Evolutionary conservation across 2,888 invertebrate genomes (phyloP), one percentile per base, ranked within the genome.

Genomic region (Diaphora mendica): DNA sequence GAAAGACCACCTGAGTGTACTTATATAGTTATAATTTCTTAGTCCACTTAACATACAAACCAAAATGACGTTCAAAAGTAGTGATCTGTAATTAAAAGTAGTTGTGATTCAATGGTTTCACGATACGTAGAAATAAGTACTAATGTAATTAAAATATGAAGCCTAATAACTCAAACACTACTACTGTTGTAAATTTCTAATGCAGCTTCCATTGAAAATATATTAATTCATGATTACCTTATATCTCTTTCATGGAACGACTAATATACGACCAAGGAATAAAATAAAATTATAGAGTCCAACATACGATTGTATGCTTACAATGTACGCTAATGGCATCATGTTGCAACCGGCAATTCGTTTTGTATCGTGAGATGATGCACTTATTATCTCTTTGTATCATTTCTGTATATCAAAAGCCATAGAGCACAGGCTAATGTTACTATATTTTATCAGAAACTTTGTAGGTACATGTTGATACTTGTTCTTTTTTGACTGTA

Each of bases 311-410:
- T 39, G 39, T 39, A 39, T 35, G 23, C 65, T 39, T 65, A 65
- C 65, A 65, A 35, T 65, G 65, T 65, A 65, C 9, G 33, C 20
- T 65, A 65, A 65, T 65, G 20, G 64, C 64, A 65, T 65, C 26
- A 33, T 33, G 20, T 33, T 65, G 39, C 39, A 65, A 65, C 39
- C n/a, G 23, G 23, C n/a, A 39, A 65, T 65, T 39, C 65, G 39
- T 65, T 65, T 65, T 39, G 39, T 39, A 65, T 39, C 39, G 17
- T 62, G 30, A 30, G 62, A 62, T 30, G 8, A 62, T 62, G 62
- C 62, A 30, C 62, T 62, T 62, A 62, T 62, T 30, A 17, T 17
- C 2, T 13, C 15, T 62, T 62, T n/a, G 59, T 59, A 15, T 59
- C 30, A 26, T 26, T 62, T 15, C 62, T 62, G 5, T 62, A 26